Base-by-base conservation (phyloP, 1,140 invertebrate genomes). In the Bombus sylvicola region DNA sequence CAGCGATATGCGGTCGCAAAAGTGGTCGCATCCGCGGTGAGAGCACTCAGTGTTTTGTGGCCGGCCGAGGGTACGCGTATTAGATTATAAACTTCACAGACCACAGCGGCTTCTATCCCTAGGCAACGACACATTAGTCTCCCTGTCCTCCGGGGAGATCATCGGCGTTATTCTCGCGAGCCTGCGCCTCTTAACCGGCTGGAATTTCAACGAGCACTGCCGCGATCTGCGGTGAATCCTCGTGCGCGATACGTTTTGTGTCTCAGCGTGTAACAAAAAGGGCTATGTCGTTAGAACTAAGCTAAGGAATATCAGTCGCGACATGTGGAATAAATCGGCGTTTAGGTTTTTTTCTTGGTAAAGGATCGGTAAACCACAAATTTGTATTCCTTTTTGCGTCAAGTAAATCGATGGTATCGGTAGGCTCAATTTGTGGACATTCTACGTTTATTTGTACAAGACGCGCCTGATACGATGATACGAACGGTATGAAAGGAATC, bases 41-140 rank as follows among this genome's bases (percentile, higher is more conserved):
- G 91, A 95, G 92, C 94, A 94, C 93, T 95, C 94, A 94, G 91
- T 93, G 90, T 92, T 88, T 93, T 93, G 92, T 81, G 91, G 92
- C 83, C 90, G 88, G 90, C 34, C 2, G 81, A 78, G 87, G 91
- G 88, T 91, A 83, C 88, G 91, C 91, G 92, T 94, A 95, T 95
- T 95, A 93, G 93, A 95, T 95, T 95, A 95, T 94, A 92, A 95
- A 95, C 93, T 94, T 94, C 93, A 93, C 92, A 94, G 92, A 93
- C 89, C 93, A 87, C 91, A 92, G 88, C 90, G 88, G 90, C 88
- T 91, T 89, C 87, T 89, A 89, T 85, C 85, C 83, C 85, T 88
- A 73, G 88, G 87, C 88, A 91, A 90, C 92, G 92, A 92, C 89
- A 90, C 92, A 94, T 94, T 93, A 93, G 89, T 88, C 80, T 91